A percentile compares a stretch with the other conserved stretches of the same genome.
phyloP scores from a whole-genome alignment of 2,888 invertebrate species.

The Pristionchus mayeri region DNA sequence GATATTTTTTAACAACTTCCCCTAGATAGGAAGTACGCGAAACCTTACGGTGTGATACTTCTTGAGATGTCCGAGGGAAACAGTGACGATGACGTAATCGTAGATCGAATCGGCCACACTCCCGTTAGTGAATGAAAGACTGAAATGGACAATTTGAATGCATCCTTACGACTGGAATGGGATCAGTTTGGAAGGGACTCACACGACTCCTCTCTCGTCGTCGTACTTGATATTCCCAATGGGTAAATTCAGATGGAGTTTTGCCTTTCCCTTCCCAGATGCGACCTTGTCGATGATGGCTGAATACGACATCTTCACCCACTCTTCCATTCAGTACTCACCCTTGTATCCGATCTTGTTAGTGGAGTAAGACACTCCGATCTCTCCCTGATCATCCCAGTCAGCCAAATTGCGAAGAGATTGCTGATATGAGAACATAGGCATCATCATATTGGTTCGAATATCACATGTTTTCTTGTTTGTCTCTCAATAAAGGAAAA shows the following conservation, averaged over 20 bases:
- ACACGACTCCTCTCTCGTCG: constrained; percentile 49
- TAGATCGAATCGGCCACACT: constrained; percentile 54
- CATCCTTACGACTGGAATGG: no score
- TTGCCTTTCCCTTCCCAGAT: constrained; percentile 52
- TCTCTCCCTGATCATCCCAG: constrained; percentile 70
- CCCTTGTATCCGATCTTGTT: constrained; percentile 67
- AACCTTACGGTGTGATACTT: constrained; percentile 54
- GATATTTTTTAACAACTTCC: neutral
- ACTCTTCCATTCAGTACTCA: neutral
- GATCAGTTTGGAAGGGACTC: no score
- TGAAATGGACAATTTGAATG: neutral
- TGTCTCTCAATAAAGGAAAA: neutral
- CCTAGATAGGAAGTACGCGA: constrained; percentile 50
- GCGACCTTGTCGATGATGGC: constrained; percentile 65
- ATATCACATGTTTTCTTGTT: neutral
- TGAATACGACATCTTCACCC: neutral
- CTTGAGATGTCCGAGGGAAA: constrained; percentile 72
- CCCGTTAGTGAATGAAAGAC: constrained; percentile 49
- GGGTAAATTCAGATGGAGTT: constrained; percentile 63
- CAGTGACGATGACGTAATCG: constrained; percentile 71
- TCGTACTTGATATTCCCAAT: constrained; percentile 65
- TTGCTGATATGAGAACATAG: constrained; percentile 56
- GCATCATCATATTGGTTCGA: neutral
- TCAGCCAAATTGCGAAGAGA: constrained; percentile 67
- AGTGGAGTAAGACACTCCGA: constrained; percentile 67